Base-by-base conservation (phyloP, 2,797 vertebrate genomes). In the Gallinago nigripennis region DNA sequence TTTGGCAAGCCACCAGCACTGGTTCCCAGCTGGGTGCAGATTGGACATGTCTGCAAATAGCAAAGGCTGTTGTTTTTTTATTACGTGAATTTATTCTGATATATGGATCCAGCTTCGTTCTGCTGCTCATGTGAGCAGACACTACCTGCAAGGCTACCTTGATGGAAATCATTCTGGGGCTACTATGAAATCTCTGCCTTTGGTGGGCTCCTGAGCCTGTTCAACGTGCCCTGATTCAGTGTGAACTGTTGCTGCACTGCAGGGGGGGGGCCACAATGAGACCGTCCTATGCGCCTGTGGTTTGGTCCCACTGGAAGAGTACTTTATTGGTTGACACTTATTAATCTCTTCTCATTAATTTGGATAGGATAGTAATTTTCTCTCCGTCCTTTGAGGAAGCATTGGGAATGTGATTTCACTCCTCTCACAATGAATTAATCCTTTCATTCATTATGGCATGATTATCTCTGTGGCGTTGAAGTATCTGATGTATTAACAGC, bases 311-410 rank as follows among this genome's bases (percentile, higher is more conserved):
- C 64, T 48, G 76, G 87, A 86, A 50, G 53, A 77, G 5, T 43
- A 16, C 37, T 88, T 91, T 86, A 88, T 60, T 85, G 76, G 63
- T 46, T 76, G 79, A 88, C 72, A 70, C 56, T 86, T 93, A 87
- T 72, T 92, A 90, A 94, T 90, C 58, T 94, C 9, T 28, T 78
- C 82, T 86, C 78, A 72, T 95, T 93, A 91, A 93, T 89, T 85
- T 88, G 63, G 16, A 72, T 75, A 39, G 33, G 64, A 89, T 63
- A 81, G 72, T 68, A 80, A 94, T 95, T 93, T 87, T 89, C 88
- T 80, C 30, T 82, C 82, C 90, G 51, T 86, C 86, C 86, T 92
- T 69, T 76, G 72, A 70, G 68, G 72, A 86, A 72, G 61, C 70
- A 73, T 45, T 77, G 37, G 73, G 75, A 91, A 76, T 46, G 45